Evolutionary conservation across 2,888 invertebrate species (phyloP).

Genomic region (Caenorhabditis sp.): DNA sequence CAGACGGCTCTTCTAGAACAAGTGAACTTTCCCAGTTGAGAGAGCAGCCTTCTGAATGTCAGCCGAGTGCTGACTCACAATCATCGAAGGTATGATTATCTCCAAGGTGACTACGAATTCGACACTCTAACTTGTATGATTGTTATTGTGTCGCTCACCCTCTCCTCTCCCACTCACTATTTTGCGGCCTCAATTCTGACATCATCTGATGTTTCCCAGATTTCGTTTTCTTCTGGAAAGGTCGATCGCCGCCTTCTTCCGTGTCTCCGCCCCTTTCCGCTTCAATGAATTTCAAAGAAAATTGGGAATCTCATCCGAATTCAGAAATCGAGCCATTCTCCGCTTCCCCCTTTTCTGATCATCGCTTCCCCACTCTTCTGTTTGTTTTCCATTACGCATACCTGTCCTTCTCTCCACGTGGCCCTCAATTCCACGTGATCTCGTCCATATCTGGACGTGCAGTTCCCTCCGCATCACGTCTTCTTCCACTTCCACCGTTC

Average conservation of each 20-base stretch:
- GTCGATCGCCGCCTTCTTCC: not conserved
- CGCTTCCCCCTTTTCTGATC: not conserved
- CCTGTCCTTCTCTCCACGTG: too few species aligned
- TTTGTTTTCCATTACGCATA: slow-evolving; percentile 1
- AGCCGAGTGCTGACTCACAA: not conserved
- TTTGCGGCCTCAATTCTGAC: slow-evolving; percentile 19
- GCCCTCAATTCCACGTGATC: too few species aligned
- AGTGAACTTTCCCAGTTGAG: too few species aligned
- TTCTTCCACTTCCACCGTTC: slow-evolving; percentile 19
- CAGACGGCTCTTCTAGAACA: too few species aligned
- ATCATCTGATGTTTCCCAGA: slow-evolving; percentile 4
- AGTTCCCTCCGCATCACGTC: slow-evolving; percentile 1
- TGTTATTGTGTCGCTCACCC: slow-evolving; percentile 35
- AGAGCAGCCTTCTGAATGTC: too few species aligned
- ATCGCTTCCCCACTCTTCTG: slow-evolving; percentile 1
- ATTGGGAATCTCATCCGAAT: not conserved
- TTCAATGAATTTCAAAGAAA: not conserved
- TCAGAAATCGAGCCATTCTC: not conserved
- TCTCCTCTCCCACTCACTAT: not conserved
- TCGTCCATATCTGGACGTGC: not conserved
- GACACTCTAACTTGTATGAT: slow-evolving; percentile 36
- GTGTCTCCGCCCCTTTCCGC: slow-evolving; percentile 1
- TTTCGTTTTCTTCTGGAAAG: not conserved
- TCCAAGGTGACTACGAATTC: not conserved
- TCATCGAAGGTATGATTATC: slow-evolving; percentile 4